Conservation (phyloP, 2,888 invertebrate genomes). For the Lasioglossum malachurum region DNA sequence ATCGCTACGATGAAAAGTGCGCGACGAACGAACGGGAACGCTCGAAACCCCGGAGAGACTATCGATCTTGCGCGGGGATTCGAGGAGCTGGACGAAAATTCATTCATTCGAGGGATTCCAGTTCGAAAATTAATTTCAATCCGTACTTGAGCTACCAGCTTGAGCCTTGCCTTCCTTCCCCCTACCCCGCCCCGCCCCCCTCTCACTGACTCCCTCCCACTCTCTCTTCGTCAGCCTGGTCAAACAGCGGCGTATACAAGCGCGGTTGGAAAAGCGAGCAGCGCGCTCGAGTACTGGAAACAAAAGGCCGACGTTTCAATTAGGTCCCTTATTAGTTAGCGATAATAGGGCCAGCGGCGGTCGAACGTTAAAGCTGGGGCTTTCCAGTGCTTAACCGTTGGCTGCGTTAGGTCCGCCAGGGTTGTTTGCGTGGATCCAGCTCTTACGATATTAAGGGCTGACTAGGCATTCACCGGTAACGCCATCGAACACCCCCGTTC, state of each 20-base stretch:
- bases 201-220: background rate
- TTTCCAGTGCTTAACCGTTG: conserved; percentile 82
- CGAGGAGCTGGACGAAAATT: conserved; percentile 55
- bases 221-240: conserved; percentile 45
- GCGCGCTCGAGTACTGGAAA: conserved; percentile 69
- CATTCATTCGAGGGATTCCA: conserved; percentile 50
- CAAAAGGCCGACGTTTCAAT: conserved; percentile 83
- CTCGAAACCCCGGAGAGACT: background rate
- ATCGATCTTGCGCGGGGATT: conserved; percentile 40
- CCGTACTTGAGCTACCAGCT: conserved; percentile 42
- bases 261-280: conserved; percentile 66
- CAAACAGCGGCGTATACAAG: conserved; percentile 56
- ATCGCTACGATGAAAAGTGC: background rate
- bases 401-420: conserved; percentile 77
- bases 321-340: conserved; percentile 84
- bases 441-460: conserved; percentile 84
- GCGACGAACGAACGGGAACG: background rate
- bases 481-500: conserved; percentile 42
- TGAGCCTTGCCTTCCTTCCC: conserved; percentile 1
- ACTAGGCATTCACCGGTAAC: conserved; percentile 80
- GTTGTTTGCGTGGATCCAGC: conserved; percentile 83
- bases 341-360: conserved; percentile 81
- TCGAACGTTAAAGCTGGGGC: conserved; percentile 70
- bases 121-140: conserved; percentile 68
- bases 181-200: background rate